phyloP scores from a whole-genome alignment of 2,113 vertebrate genomes.

The Salvelinus fontinalis region DNA sequence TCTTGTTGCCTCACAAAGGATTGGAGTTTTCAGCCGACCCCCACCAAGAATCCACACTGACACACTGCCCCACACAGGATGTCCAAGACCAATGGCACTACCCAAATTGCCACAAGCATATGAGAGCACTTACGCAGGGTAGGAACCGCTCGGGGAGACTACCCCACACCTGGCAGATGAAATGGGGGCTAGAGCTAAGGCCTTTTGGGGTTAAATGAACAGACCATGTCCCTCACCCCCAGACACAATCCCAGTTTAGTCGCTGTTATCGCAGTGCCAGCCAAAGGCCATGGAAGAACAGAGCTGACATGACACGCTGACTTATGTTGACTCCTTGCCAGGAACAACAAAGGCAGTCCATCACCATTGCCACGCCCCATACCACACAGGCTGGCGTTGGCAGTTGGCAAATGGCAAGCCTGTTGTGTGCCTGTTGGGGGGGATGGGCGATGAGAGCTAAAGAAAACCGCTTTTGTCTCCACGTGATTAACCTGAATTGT shows the following conservation, averaged over 20 bases:
- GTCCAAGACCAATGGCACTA: neutral
- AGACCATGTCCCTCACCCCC: constrained; percentile 26
- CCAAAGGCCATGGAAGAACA: neutral
- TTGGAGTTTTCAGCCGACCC: constrained; percentile 12
- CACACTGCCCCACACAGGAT: constrained; percentile 25
- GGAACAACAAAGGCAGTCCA: constrained; percentile 14
- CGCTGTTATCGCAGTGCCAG: too few relatives aligned
- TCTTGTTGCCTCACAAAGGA: constrained; percentile 1
- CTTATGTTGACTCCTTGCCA: constrained; percentile 9
- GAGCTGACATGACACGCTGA: neutral
- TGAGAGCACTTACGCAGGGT: constrained; percentile 57
- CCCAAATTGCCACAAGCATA: constrained; percentile 41
- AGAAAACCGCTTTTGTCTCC: constrained; percentile 47
- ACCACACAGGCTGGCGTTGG: neutral
- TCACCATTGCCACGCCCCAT: constrained; percentile 1
- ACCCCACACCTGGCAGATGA: constrained; percentile 54
- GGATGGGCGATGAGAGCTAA: constrained; percentile 42
- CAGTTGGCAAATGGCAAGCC: constrained; percentile 19
- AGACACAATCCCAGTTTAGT: neutral
- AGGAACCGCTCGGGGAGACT: constrained; percentile 46
- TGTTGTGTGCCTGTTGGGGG: constrained; percentile 10
- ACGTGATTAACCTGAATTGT: constrained; percentile 32
- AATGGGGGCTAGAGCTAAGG: constrained; percentile 56
- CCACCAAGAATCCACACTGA: constrained; percentile 16
- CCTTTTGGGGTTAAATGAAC: constrained; percentile 38